These are phyloP conservation scores for Boloria euphrosyne DNA, from an alignment of 2,888 invertebrate species.

Conservation along the genomic window DNA sequence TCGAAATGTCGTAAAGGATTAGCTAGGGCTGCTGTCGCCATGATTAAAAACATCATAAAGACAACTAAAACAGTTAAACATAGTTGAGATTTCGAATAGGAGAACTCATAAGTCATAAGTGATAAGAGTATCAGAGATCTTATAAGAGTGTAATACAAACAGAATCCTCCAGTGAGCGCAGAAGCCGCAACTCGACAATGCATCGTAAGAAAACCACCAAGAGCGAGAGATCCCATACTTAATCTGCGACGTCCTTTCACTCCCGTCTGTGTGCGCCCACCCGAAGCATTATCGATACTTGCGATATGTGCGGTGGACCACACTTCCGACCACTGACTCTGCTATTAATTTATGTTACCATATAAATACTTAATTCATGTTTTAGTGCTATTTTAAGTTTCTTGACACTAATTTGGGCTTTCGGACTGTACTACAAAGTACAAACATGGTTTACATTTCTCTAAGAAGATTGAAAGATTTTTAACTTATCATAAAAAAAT, in stretches of 20 bases:
- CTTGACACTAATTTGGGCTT: too few relatives aligned
- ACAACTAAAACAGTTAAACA: constrained; percentile 50
- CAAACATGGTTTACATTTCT: too few relatives aligned
- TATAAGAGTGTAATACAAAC: constrained; percentile 50
- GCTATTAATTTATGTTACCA: constrained; percentile 28
- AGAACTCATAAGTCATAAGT: too few relatives aligned
- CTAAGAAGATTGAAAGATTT: too few relatives aligned
- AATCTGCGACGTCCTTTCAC: constrained; percentile 57
- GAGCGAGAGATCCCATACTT: constrained; percentile 58
- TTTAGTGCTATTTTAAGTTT: too few relatives aligned
- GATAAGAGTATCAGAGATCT: not conserved
- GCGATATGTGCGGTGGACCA: constrained; percentile 69
- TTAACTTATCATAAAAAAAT: too few relatives aligned
- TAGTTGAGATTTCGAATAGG: not conserved
- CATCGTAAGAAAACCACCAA: constrained; percentile 65
- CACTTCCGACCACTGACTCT: constrained; percentile 66
- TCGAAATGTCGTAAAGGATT: constrained; percentile 75
- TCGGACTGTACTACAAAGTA: too few relatives aligned
- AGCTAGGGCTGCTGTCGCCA: constrained; percentile 56
- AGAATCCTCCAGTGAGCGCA: constrained; percentile 62
- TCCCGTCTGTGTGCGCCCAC: constrained; percentile 44
- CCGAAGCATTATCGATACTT: constrained; percentile 60
- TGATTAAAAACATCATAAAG: constrained; percentile 56
- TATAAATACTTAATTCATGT: too few relatives aligned
- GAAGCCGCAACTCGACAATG: constrained; percentile 64